phyloP scores from a whole-genome alignment of 2,797 vertebrate species.

The Pantherophis alleghaniensis region DNA sequence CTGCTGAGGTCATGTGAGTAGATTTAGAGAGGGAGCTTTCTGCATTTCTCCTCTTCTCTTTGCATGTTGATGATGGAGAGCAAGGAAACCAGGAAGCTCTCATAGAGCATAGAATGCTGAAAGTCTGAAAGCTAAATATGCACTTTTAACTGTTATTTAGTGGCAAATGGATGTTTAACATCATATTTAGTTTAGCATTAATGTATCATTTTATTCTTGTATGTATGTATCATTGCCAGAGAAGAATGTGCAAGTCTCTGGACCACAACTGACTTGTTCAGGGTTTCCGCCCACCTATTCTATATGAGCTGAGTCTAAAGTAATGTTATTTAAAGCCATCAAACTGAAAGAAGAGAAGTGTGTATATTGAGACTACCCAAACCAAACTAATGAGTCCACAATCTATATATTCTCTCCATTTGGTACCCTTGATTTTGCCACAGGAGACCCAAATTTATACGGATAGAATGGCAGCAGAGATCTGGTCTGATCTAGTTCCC shows the following conservation, averaged over 20 bases:
- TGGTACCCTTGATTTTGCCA: neutral
- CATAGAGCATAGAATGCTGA: neutral
- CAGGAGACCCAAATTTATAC: neutral
- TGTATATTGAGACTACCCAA: neutral
- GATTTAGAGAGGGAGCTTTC: neutral
- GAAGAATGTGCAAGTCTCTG: neutral
- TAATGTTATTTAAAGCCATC: neutral
- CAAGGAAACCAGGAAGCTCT: neutral
- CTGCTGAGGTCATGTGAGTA: neutral
- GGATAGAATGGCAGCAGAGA: neutral
- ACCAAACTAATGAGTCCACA: neutral
- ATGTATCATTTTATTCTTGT: neutral
- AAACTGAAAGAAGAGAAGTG: neutral
- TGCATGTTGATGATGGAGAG: neutral
- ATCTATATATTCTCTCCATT: neutral
- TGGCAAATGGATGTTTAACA: neutral
- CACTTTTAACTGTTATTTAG: neutral
- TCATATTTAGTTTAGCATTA: neutral
- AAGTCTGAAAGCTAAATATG: neutral
- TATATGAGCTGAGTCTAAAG: conserved; percentile 8
- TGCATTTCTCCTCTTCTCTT: neutral
- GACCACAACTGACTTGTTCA: conserved; percentile 3
- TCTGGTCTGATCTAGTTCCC: neutral
- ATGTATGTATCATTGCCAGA: neutral
- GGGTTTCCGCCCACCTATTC: neutral